Evolutionary conservation across 2,888 invertebrate genomes (phyloP).

Genomic region (Rotaria socialis): DNA sequence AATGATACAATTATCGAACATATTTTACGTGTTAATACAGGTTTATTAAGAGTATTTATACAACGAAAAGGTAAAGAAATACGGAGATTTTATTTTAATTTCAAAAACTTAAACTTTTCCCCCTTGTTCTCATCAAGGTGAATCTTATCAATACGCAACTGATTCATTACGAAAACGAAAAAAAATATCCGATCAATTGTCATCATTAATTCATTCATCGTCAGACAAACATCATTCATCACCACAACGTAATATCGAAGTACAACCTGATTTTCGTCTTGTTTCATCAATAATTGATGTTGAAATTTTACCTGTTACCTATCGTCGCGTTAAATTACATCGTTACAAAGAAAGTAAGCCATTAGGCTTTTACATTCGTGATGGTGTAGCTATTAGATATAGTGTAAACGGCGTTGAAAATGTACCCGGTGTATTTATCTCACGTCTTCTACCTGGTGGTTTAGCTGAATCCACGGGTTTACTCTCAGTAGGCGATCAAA

Average conservation of each 20-base stretch:
- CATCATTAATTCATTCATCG: neutral
- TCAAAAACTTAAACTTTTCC: neutral
- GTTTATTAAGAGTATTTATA: constrained; percentile 61
- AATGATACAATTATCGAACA: constrained; percentile 94
- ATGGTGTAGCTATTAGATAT: constrained; percentile 60
- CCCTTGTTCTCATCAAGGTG: neutral
- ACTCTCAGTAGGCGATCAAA: constrained; percentile 95
- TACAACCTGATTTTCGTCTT: constrained; percentile 76
- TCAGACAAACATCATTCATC: neutral
- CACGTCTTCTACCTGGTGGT: constrained; percentile 92
- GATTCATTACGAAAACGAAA: constrained; percentile 33
- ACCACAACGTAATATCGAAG: neutral
- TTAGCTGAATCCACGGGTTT: constrained; percentile 89
- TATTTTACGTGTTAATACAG: constrained; percentile 79
- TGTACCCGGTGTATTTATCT: constrained; percentile 90
- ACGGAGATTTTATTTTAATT: neutral
- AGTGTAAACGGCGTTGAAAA: constrained; percentile 59
- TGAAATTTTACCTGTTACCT: constrained; percentile 94
- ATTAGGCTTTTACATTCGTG: constrained; percentile 89
- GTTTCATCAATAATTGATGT: constrained; percentile 99
- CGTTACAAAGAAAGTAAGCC: constrained; percentile 97
- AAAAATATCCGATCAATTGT: neutral
- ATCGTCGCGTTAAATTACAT: constrained; percentile 68
- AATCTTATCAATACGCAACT: constrained; percentile 7
- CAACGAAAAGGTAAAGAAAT: constrained; percentile 55